Evolutionary conservation across 2,113 vertebrate genomes (phyloP).

Genomic region (Dryoscopus gambensis): DNA sequence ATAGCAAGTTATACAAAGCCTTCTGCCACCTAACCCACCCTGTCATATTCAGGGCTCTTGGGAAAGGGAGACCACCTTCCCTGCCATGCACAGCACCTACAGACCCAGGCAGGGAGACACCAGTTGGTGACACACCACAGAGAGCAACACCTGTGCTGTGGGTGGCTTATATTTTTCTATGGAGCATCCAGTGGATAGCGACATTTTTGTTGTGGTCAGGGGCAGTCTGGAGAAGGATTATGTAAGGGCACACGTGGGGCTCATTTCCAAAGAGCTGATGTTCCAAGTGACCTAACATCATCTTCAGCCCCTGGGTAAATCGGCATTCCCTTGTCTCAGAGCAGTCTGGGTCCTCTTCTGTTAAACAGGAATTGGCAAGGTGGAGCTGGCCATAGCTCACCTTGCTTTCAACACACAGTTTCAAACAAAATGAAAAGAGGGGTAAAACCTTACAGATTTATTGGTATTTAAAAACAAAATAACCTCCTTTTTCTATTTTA

Average conservation of each 20-base stretch:
- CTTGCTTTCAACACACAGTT: background rate
- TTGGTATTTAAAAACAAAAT: background rate
- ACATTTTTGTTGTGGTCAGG: background rate
- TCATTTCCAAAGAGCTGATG: background rate
- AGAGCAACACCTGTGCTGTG: background rate
- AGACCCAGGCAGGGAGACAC: background rate
- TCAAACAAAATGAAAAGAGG: background rate
- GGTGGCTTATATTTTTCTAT: background rate
- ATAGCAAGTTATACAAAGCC: background rate
- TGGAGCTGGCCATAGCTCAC: background rate
- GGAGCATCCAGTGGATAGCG: background rate
- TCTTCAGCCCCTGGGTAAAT: background rate
- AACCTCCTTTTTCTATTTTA: background rate
- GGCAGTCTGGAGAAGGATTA: background rate
- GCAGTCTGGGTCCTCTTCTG: background rate
- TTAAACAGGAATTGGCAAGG: background rate
- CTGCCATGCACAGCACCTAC: background rate
- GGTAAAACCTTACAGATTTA: background rate
- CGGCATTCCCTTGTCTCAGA: background rate
- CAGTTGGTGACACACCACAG: background rate
- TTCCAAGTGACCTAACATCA: background rate
- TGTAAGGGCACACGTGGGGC: background rate
- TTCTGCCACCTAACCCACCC: background rate
- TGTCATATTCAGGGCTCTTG: background rate
- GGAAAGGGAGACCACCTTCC: background rate